Base-by-base conservation (phyloP, 2,888 invertebrate genomes). In the Argynnis bischoffii region DNA sequence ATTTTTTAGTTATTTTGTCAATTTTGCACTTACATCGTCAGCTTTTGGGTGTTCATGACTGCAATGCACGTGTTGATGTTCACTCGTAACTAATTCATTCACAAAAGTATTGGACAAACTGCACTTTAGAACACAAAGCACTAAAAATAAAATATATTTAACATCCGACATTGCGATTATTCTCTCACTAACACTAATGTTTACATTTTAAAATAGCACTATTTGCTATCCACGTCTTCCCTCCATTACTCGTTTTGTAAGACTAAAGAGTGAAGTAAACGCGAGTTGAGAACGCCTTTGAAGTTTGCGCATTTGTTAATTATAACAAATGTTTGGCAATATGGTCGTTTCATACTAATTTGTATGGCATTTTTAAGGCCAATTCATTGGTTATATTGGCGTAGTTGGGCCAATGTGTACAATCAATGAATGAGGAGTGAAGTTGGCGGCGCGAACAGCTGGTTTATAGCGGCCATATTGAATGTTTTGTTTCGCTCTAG, bases 11-110 rank as follows among this genome's bases (percentile, higher is more conserved):
- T 26, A 26, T 21, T 26, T n/a, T 21, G 26, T 13, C 15, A 41
- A 41, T n/a, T 16, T 51, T 54, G 50, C 31, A 89, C 93, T 93
- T 81, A 95, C 95, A 94, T 95, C 95, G 80, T 95, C 93, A 66
- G 93, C 93, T 79, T 93, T 94, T 3, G 95, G 95, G 84, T 95
- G 95, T 72, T 94, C 90, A 77, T 95, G 95, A 61, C 90, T 94
- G 84, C 95, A 95, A 75, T 94, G 93, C 5, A 83, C 82, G 79
- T 88, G 85, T 31, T 75, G 72, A 70, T 86, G 83, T 67, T 83
- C 86, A 69, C 75, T 81, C 0, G 76, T 76, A 16, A 72, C 69
- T 72, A 79, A 76, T 73, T 81, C 78, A 63, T 79, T 78, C 31
- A 84, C 81, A 67, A 77, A 77, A 73, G 81, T 79, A 74, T 82